These are phyloP conservation scores for Discoglossus pictus DNA, from an alignment of 2,797 vertebrate genomes.

Conservation along the genomic window DNA sequence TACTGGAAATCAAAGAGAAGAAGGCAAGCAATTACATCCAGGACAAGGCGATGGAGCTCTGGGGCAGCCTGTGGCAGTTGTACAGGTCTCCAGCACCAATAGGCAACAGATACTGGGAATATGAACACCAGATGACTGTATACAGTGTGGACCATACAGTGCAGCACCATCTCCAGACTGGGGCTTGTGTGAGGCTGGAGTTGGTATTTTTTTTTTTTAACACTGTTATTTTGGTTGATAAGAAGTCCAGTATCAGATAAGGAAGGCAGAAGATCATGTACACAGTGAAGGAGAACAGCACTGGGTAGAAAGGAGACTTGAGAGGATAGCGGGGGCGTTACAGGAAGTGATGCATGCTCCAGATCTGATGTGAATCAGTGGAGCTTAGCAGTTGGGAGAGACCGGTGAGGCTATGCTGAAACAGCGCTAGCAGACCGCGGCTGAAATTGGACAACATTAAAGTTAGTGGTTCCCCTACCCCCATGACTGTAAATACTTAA, in stretches of 20 bases:
- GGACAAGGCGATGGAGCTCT: slow-evolving; percentile 60
- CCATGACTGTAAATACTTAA: too few relatives aligned
- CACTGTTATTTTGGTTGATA: slow-evolving; percentile 65
- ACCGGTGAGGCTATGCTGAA: too few relatives aligned
- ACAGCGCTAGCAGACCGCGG: too few relatives aligned
- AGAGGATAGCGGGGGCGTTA: too few relatives aligned
- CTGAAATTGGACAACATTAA: too few relatives aligned
- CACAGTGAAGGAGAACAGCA: slow-evolving; percentile 76
- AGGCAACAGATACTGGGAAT: slow-evolving; percentile 75
- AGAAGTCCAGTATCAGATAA: slow-evolving; percentile 77
- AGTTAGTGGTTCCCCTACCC: too few relatives aligned
- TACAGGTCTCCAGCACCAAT: slow-evolving; percentile 75
- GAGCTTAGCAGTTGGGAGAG: too few relatives aligned
- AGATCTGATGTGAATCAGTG: too few relatives aligned
- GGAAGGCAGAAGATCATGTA: slow-evolving; percentile 83
- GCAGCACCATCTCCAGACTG: slow-evolving; percentile 64
- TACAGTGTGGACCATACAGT: slow-evolving; percentile 72
- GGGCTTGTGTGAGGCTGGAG: slow-evolving; percentile 76
- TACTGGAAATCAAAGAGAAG: slow-evolving; percentile 88
- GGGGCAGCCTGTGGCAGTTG: slow-evolving; percentile 69
- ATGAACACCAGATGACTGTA: slow-evolving; percentile 81
- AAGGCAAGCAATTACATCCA: slow-evolving; percentile 73
- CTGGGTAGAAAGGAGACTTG: slow-evolving; percentile 79
- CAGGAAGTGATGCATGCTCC: too few relatives aligned
- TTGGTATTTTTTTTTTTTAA: slow-evolving; percentile 79